Evolutionary conservation across 2,888 invertebrate species (phyloP), one percentile per base, ranked within the genome.

Genomic region (Ophioninae sp.): DNA sequence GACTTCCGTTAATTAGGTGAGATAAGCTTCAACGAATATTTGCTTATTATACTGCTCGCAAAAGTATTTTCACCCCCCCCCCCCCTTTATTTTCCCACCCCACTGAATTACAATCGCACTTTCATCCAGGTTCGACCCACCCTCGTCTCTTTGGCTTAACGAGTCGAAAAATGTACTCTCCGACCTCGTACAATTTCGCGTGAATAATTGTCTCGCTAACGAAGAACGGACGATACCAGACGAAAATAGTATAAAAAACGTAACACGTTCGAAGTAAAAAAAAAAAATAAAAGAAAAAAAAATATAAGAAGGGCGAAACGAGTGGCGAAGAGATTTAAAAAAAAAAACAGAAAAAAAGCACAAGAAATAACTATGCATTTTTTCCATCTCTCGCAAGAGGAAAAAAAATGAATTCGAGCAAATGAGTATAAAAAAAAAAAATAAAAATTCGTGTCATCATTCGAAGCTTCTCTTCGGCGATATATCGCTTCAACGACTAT

Each of bases 181-280:
- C 37, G 63, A 23, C 20, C 51, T 76, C 72, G 8, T 37, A 75
- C 67, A 67, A 79, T 79, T 72, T 72, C 20, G 64, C 41, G 67
- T 79, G 51, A 67, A 81, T 76, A 79, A 84, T 72, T 67, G 64
- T 68, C 30, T 22, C 59, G 79, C 72, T 79, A 81, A 81, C 79
- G 81, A 81, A 75, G 41, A 56, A 41, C 37, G 72, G 59, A 37
- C 44, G 63, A 80, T 51, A 63, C 61, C 23, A 51, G 30, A 67
- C 13, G 10, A 64, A 67, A 77, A 77, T 23, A 20, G 44, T 17
- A 79, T 22, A 72, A 20, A 23, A 67, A 58, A 23, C 6, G 61
- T 30, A 68, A 23, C 41, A 8, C n/a, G 30, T 23, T 23, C 2
- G 44, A 3, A 37, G 22, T n/a, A n/a, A n/a, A n/a, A n/a, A n/a